Evolutionary conservation across 2,888 invertebrate genomes (phyloP), one percentile per base, ranked within the genome.

Genomic region (Apotomis turbidana): DNA sequence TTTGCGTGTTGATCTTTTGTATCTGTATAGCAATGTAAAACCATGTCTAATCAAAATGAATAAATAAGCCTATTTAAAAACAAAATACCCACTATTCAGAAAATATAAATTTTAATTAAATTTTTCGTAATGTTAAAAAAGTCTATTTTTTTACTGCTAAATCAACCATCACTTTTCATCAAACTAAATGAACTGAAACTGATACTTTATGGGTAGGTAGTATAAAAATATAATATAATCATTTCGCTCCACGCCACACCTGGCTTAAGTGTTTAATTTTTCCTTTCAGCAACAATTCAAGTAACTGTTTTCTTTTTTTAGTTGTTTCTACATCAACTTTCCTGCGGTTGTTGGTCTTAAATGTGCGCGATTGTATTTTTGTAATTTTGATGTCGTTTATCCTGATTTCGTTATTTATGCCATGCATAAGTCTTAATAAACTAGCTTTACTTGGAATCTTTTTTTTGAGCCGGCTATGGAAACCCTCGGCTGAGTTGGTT

Each of bases 311-410:
- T 64, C 64, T 64, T 64, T 64, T 9, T 63, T 63, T 63, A 8
- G 63, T 63, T 63, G 63, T 63, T 63, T 63, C 63, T 63, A 63
- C 63, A 63, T 54, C 52, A 3, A 63, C 63, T 63, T 52, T 64
- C 6, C 64, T 64, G 64, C 64, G 54, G 54, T 54, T 64, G 5
- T 64, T 5, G 54, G 6, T 64, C 64, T 64, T 64, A 64, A 64
- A 8, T 64, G 55, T 8, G 64, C 64, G 55, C n/a, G 55, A 64
- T 64, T 64, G 64, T 64, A 64, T 64, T 64, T 64, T 64, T 55
- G 12, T 55, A 55, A 55, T 66, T 15, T 66, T 55, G 15, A 66
- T 64, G 6, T 58, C 67, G 57, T 67, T 67, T 36, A 57, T 58
- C 36, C 5, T 58, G 10, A 67, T 67, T 67, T 67, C 49, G 36